These are phyloP conservation scores for Burhinus bistriatus DNA, from an alignment of 2,113 vertebrate species.

Conservation along the genomic window DNA sequence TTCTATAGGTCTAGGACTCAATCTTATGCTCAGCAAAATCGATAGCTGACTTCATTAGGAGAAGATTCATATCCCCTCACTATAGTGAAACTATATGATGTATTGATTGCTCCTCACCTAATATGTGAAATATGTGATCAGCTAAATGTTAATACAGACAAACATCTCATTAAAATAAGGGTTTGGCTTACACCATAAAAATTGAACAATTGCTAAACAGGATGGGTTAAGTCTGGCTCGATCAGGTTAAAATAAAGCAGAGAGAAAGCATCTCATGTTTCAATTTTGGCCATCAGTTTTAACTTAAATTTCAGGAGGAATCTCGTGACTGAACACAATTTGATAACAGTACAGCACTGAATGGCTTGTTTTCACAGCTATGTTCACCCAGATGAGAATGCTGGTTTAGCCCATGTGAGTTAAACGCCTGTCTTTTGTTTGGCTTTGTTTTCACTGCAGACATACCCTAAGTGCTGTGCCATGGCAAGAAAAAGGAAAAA, in stretches of 20 bases:
- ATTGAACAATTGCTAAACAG: background rate
- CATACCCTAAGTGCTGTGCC: background rate
- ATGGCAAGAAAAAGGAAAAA: background rate
- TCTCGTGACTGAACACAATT: background rate
- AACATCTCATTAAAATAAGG: background rate
- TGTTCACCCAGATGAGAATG: background rate
- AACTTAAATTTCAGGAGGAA: background rate
- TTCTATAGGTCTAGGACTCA: background rate
- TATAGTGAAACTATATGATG: background rate
- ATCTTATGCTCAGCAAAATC: background rate
- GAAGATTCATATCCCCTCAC: background rate
- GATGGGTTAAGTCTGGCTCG: background rate
- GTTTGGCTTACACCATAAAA: background rate
- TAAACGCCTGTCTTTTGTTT: background rate
- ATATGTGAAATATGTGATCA: background rate
- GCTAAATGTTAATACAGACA: background rate
- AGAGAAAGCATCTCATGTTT: background rate
- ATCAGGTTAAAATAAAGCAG: background rate
- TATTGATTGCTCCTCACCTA: background rate
- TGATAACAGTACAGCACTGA: background rate
- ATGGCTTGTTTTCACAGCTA: background rate
- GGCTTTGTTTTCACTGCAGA: background rate
- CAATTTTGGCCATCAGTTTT: background rate
- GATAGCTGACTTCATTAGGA: background rate
- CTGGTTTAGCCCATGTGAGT: background rate